phyloP scores from a whole-genome alignment of 1,140 invertebrate species.

The Neodiprion pinetum region DNA sequence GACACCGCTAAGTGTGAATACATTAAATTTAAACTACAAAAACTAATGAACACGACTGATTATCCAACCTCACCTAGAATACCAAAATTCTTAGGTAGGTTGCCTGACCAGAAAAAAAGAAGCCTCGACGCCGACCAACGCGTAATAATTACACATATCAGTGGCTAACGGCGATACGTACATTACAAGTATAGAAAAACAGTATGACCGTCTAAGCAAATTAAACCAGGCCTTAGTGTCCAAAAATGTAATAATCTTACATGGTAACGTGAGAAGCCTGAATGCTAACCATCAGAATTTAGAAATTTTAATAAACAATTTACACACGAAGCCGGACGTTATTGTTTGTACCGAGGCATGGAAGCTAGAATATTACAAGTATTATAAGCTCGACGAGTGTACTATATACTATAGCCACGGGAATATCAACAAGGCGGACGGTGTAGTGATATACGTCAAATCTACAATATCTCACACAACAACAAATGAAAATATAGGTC shows the following conservation, averaged over 20 bases:
- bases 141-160: not conserved
- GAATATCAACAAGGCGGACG: not conserved
- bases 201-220: not conserved
- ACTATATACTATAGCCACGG: not conserved
- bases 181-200: not conserved
- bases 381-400: not conserved
- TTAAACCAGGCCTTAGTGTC: not conserved
- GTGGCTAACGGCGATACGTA: not conserved
- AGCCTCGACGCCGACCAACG: not conserved
- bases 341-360: not conserved
- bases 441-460: not conserved
- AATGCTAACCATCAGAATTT: not conserved
- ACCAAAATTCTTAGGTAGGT: not conserved
- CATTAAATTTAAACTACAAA: not conserved
- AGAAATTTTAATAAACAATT: not conserved
- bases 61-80: not conserved
- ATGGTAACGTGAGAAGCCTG: not conserved
- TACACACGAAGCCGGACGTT: not conserved
- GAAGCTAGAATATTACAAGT: not conserved
- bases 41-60: not conserved
- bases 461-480: not conserved
- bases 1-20: not conserved
- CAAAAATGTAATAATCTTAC: not conserved
- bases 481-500: not conserved
- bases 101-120: not conserved